A percentile compares a stretch with the other conserved stretches of the same genome.
phyloP scores from a whole-genome alignment of 2,113 vertebrate genomes.

The Asarcornis scutulata region DNA sequence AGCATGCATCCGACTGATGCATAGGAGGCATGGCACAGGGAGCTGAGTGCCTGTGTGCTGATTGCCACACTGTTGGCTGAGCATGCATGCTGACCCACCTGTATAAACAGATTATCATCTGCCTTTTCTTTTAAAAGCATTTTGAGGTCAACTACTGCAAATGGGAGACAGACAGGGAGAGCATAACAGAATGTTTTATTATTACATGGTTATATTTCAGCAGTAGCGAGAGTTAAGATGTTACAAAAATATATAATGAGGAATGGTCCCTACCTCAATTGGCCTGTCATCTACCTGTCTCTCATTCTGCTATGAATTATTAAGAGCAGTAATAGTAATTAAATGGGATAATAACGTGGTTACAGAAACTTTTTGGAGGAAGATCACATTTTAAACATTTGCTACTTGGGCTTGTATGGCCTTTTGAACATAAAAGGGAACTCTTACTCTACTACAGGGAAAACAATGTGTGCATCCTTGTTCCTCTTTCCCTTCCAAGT shows the following conservation, averaged over 20 bases:
- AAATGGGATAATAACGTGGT: background rate
- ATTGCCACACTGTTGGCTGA: background rate
- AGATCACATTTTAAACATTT: background rate
- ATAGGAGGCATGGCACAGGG: fast-evolving
- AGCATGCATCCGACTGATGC: fast-evolving
- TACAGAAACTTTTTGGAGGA: background rate
- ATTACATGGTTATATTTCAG: fast-evolving
- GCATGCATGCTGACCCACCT: background rate
- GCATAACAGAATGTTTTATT: background rate
- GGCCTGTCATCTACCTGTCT: background rate
- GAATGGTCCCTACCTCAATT: background rate
- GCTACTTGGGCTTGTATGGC: background rate
- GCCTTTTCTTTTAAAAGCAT: background rate
- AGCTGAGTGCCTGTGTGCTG: fast-evolving
- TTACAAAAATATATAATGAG: background rate
- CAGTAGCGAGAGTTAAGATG: background rate
- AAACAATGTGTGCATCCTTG: background rate
- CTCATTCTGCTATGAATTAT: background rate
- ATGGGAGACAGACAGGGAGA: background rate
- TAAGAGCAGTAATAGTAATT: background rate
- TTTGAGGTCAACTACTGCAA: background rate
- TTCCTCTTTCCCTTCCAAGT: background rate
- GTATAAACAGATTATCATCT: background rate
- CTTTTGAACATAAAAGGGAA: background rate
- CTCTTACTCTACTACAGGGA: background rate